Percentiles rank a stretch among this genome's conserved stretches.
phyloP scores from a whole-genome alignment of 2,888 invertebrate species.

The Monochamus alternatus region DNA sequence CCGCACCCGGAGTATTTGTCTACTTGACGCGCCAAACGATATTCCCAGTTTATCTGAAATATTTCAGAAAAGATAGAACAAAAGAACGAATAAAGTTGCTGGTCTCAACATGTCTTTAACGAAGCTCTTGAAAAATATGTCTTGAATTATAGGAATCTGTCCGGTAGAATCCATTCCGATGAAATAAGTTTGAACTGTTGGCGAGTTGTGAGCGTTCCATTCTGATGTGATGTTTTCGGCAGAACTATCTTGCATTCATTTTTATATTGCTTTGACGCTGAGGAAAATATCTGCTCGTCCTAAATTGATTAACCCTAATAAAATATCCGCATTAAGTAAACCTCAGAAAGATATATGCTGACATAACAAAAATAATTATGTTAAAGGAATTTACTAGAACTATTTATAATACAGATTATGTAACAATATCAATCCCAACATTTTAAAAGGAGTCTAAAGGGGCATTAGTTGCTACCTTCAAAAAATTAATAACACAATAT shows the following conservation, averaged over 20 bases:
- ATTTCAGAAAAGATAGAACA: slow-evolving; percentile 58
- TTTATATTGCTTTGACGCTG: not conserved
- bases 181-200: not conserved
- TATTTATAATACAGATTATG: too few relatives aligned
- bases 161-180: not conserved
- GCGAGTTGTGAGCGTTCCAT: not conserved
- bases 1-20: slow-evolving; percentile 53
- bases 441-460: too few relatives aligned
- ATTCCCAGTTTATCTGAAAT: slow-evolving; percentile 59
- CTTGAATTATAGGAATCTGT: slow-evolving; percentile 22
- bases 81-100: slow-evolving; percentile 55
- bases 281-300: too few relatives aligned
- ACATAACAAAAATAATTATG: too few relatives aligned
- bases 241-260: not conserved
- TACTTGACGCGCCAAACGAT: slow-evolving; percentile 56
- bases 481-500: too few relatives aligned
- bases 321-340: too few relatives aligned
- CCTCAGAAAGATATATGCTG: too few relatives aligned
- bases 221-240: not conserved
- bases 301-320: too few relatives aligned
- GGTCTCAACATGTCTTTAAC: slow-evolving; percentile 59
- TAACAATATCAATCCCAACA: too few relatives aligned
- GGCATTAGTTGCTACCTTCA: too few relatives aligned
- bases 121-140: slow-evolving; percentile 51
- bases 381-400: too few relatives aligned